Base-by-base conservation (phyloP, 2,797 vertebrate species). In the Epinephelus malabaricus region DNA sequence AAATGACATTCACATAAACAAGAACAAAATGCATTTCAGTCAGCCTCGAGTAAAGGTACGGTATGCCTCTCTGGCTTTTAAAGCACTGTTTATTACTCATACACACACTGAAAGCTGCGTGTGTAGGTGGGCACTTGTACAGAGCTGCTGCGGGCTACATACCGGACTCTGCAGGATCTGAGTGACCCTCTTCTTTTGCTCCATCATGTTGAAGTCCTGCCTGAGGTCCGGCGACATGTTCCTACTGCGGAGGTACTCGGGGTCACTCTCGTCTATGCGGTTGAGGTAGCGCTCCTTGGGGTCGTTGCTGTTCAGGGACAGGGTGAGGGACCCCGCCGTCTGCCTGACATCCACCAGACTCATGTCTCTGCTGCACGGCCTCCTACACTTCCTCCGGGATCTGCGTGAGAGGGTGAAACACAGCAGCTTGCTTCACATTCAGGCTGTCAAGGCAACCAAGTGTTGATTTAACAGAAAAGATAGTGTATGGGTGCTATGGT, bases 151-250 rank as follows among this genome's bases (percentile, higher is more conserved):
- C n/a, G 0, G 72, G 86, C 67, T 91, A 92, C 90, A 19, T 94
- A 99, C 98, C 59, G 98, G 98, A 93, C 98, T 99, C 91, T 97
- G 97, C 56, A 99, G 95, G 88, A 99, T 98, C 92, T 98, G 97
- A 83, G 97, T 98, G 86, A 99, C 98, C 78, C 98, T 95, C 90
- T 98, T 99, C 94, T 97, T 98, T 89, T 99, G 97, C 90, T 97
- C 98, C 98, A 99, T 99, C 97, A 99, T 98, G 60, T 96, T 99
- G 95, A 98, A 98, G 91, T 99, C 98, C 94, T 98, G 97, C 70
- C 96, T 96, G 81, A 99, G 94, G 89, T 99, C 98, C 2, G 98
- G 97, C 63, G 98, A 97, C 97, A 98, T 95, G 86, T 95, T 97
- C 69, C 95, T 96, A 91, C 96, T 90, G 13, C 97, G 95, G 78